These are phyloP conservation scores for Bagarius yarrelli DNA, from an alignment of 2,113 vertebrate genomes.

Conservation along the genomic window DNA sequence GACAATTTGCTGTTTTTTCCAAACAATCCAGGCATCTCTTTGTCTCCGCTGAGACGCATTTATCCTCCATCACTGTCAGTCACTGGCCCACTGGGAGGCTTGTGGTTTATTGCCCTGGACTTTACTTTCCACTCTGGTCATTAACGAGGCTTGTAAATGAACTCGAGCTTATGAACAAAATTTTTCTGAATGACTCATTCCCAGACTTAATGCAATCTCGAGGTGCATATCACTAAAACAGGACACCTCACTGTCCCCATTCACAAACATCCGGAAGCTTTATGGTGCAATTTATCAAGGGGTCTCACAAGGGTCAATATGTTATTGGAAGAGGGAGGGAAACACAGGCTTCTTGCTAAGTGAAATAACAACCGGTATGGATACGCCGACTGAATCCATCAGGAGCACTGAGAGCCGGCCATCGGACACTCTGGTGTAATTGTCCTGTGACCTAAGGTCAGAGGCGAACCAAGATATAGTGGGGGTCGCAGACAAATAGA, in stretches of 20 bases:
- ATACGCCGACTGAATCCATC: conserved; percentile 71
- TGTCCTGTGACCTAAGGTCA: conserved; percentile 57
- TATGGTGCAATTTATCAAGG: conserved; percentile 70
- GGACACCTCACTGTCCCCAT: conserved; percentile 56
- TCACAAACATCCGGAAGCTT: conserved; percentile 67
- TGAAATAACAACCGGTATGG: conserved; percentile 73
- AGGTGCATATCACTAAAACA: conserved; percentile 60
- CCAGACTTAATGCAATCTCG: conserved; percentile 45
- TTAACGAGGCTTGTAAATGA: conserved; percentile 66
- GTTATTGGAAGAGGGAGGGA: conserved; percentile 52
- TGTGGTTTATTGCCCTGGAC: conserved; percentile 60
- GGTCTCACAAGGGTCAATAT: conserved; percentile 68
- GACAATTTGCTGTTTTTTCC: conserved; percentile 62
- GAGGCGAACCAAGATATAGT: too few species aligned
- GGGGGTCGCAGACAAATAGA: too few species aligned
- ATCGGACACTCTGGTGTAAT: conserved; percentile 68
- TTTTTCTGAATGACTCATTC: conserved; percentile 52
- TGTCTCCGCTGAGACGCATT: conserved; percentile 69
- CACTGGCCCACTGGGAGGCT: conserved; percentile 54
- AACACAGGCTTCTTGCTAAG: conserved; percentile 68
- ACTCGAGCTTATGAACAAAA: conserved; percentile 60
- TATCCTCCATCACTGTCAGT: conserved; percentile 73
- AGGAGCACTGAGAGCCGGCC: conserved; percentile 66
- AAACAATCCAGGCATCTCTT: conserved; percentile 61
- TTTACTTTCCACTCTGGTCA: conserved; percentile 56